Evolutionary conservation across 2,113 vertebrate genomes (phyloP).

Genomic region (Heptranchias perlo): DNA sequence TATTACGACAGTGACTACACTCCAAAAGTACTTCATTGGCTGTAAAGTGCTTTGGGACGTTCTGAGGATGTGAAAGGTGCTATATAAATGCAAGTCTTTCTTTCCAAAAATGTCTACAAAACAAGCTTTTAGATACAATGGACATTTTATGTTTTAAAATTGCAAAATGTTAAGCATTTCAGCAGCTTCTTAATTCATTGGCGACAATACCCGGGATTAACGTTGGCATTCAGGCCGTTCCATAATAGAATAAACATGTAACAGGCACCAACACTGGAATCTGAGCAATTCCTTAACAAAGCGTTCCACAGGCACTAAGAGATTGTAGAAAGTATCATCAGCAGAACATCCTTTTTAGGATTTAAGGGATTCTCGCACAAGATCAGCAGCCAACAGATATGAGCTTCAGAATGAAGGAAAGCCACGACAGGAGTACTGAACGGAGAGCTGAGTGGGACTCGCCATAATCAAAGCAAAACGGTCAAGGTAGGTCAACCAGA

Average conservation of each 20-base stretch:
- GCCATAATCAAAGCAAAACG: background rate
- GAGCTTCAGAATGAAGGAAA: background rate
- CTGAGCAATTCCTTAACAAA: background rate
- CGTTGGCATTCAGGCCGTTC: background rate
- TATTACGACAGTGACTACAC: background rate
- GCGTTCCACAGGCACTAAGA: background rate
- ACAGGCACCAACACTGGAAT: background rate
- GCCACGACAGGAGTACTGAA: background rate
- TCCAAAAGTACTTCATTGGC: background rate
- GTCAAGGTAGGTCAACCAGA: background rate
- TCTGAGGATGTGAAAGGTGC: background rate
- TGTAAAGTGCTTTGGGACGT: background rate
- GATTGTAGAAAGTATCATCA: background rate
- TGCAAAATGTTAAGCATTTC: background rate
- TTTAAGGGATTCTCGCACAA: background rate
- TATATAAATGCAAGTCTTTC: background rate
- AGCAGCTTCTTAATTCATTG: background rate
- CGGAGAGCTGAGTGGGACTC: background rate
- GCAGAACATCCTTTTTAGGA: background rate
- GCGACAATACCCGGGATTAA: background rate
- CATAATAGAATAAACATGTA: background rate
- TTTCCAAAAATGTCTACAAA: background rate
- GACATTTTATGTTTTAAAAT: background rate
- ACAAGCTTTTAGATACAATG: background rate
- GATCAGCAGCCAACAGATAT: background rate